Percentiles rank a stretch among this genome's conserved stretches.
phyloP scores from a whole-genome alignment of 2,888 invertebrate genomes.

The Rosalia funebris region DNA sequence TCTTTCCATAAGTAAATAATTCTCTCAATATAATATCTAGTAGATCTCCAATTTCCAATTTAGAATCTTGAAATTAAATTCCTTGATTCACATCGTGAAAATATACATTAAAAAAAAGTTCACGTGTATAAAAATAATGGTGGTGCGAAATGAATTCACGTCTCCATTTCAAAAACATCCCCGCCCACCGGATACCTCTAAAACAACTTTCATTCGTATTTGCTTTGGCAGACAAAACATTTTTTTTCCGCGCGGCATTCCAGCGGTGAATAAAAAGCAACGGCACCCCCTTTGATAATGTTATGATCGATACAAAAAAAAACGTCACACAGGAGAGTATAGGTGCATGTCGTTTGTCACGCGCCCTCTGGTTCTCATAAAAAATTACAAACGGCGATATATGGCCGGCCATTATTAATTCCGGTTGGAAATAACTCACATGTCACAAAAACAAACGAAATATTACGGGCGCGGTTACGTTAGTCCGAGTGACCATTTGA shows the following conservation, averaged over 20 bases:
- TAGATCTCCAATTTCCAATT: no score
- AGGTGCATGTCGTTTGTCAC: slow-evolving; percentile 38
- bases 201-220: no score
- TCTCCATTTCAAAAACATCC: no score
- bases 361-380: slow-evolving; percentile 37
- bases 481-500: slow-evolving; percentile 15
- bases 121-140: no score
- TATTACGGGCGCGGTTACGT: slow-evolving; percentile 20
- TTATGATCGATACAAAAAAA: slow-evolving; percentile 7
- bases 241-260: neutral
- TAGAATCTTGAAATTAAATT: no score
- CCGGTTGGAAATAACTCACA: slow-evolving; percentile 42
- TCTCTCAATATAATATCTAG: no score
- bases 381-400: slow-evolving; percentile 45
- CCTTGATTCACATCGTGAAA: no score
- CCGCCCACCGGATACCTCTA: no score
- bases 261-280: neutral
- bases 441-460: slow-evolving; percentile 42
- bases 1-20: no score
- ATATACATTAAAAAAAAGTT: no score
- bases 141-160: no score
- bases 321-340: slow-evolving; percentile 1
- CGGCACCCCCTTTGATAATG: neutral
- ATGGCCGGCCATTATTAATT: slow-evolving; percentile 43
- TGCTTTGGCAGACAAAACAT: no score